Evolutionary conservation across 2,113 vertebrate species (phyloP).

Genomic region (Pollimyrus isidori): DNA sequence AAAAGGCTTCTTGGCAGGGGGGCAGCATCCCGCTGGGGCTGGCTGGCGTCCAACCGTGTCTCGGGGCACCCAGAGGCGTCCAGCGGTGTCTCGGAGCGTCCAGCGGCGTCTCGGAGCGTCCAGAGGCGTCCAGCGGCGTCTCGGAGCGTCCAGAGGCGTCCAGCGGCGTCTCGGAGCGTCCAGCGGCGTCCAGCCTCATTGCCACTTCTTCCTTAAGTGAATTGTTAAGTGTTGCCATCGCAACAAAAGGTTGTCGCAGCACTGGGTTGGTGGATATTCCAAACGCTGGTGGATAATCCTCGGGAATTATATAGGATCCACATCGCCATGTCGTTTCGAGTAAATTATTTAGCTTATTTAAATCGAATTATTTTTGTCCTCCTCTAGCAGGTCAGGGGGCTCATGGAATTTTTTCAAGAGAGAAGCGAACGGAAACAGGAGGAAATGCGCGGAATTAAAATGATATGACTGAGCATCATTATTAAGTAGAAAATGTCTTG

Average conservation of each 20-base stretch:
- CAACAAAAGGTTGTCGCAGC: conserved; percentile 45
- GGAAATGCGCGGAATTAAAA: background rate
- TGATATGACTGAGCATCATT: conserved; percentile 32
- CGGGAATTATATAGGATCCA: background rate
- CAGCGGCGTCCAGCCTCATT: conserved; percentile 62
- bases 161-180: background rate
- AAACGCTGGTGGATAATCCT: background rate
- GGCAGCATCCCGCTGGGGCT: conserved; percentile 69
- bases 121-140: background rate
- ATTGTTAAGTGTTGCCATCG: conserved; percentile 44
- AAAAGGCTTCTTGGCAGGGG: conserved; percentile 74
- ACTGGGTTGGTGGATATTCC: background rate
- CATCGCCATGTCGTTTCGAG: background rate
- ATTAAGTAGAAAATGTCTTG: conserved; percentile 57
- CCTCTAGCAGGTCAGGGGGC: background rate
- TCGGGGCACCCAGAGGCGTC: background rate
- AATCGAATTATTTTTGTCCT: background rate
- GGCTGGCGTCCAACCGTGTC: conserved; percentile 17
- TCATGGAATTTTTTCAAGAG: background rate
- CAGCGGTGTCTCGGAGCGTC: background rate
- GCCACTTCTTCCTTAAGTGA: conserved; percentile 59
- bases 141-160: background rate
- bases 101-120: background rate
- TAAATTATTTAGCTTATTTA: background rate
- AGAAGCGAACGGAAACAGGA: background rate